A percentile compares a stretch with the other conserved stretches of the same genome.
These are phyloP conservation scores for Lytechinus pictus DNA, from an alignment of 35 echinoderm and acorn worm species.

Conservation along the genomic window DNA sequence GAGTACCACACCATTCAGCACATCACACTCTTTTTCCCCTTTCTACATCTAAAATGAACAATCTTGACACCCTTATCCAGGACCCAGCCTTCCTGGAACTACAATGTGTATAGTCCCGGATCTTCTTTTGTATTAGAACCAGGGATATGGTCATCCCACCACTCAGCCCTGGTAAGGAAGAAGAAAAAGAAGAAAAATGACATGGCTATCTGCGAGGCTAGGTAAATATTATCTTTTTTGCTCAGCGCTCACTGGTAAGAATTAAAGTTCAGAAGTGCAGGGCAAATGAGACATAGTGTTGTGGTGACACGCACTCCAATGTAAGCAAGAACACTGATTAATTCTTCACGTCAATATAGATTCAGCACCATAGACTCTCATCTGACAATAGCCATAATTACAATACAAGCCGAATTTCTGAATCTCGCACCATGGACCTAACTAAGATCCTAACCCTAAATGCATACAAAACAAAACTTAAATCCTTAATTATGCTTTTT, in stretches of 20 bases:
- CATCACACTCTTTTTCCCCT: neutral
- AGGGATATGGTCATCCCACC: neutral
- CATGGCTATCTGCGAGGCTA: slow-evolving; percentile 8
- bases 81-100: neutral
- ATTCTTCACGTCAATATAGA: neutral
- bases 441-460: too few relatives aligned
- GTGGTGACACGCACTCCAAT: neutral
- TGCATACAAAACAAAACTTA: too few relatives aligned
- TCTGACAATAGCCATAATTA: too few relatives aligned
- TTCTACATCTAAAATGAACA: neutral
- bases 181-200: neutral
- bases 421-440: too few relatives aligned
- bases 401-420: too few relatives aligned
- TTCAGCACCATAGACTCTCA: too few relatives aligned
- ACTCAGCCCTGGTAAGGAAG: neutral
- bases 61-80: neutral
- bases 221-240: slow-evolving; percentile 20
- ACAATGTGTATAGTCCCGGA: neutral
- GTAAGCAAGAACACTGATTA: neutral
- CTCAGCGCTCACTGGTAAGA: slow-evolving; percentile 7
- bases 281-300: neutral
- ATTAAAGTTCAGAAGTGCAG: slow-evolving; percentile 18
- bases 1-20: neutral
- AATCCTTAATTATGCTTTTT: too few relatives aligned
- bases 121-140: neutral